Conservation (phyloP, 2,113 vertebrate species). For the Bambusicola thoracicus region DNA sequence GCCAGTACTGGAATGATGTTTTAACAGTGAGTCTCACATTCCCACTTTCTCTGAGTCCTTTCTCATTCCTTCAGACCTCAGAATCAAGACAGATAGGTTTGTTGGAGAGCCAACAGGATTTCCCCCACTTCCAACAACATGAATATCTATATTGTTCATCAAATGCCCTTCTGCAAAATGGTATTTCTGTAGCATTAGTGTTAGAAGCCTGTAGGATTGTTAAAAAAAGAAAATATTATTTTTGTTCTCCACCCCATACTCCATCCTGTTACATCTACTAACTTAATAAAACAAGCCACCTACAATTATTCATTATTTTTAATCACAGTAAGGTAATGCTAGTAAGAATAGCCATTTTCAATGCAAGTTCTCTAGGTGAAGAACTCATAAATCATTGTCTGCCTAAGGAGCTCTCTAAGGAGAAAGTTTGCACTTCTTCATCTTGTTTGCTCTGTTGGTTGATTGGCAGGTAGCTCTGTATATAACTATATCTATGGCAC, state of each 20-base stretch:
- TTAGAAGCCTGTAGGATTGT: background rate
- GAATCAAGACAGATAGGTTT: background rate
- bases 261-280: background rate
- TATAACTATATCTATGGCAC: slow-evolving; percentile 72
- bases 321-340: background rate
- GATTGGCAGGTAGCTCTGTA: slow-evolving; percentile 65
- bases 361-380: slow-evolving; percentile 1
- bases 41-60: background rate
- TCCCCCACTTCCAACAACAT: background rate
- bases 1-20: background rate
- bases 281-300: slow-evolving; percentile 14
- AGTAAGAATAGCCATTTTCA: slow-evolving; percentile 17
- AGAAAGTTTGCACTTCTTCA: slow-evolving; percentile 47
- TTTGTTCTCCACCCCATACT: background rate
- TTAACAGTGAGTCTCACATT: background rate
- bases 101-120: background rate
- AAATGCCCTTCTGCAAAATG: background rate
- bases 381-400: slow-evolving; percentile 53
- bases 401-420: slow-evolving; percentile 45
- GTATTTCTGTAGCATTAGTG: background rate
- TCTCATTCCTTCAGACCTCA: background rate
- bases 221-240: background rate
- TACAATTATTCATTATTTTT: background rate
- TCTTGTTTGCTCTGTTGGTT: slow-evolving; percentile 60
- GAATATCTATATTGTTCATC: background rate